Evolutionary conservation across 2,113 vertebrate genomes (phyloP).

Genomic region (Butorides virescens): DNA sequence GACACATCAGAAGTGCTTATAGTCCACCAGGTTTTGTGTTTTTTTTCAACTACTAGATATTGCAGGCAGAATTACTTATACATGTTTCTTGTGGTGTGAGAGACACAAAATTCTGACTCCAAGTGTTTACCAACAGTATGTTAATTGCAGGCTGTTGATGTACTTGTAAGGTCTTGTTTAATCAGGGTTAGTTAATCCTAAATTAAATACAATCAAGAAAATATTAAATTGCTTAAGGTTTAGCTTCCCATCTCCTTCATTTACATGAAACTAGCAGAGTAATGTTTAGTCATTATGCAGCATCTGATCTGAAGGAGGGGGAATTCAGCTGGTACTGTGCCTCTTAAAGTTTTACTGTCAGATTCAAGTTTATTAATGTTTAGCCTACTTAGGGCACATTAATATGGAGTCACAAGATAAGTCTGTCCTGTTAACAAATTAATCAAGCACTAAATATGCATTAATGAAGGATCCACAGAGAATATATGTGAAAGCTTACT

Average conservation of each 20-base stretch:
- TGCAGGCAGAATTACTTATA: not conserved
- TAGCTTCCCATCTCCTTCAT: not conserved
- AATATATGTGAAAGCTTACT: not conserved
- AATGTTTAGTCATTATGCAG: conserved; percentile 20
- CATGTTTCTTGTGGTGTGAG: not conserved
- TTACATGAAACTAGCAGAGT: conserved; percentile 5
- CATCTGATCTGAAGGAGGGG: conserved; percentile 37
- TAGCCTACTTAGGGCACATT: conserved; percentile 5
- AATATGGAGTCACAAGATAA: not conserved
- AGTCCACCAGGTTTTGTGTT: not conserved
- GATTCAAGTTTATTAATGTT: conserved; percentile 28
- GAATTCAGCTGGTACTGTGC: not conserved
- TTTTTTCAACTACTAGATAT: not conserved
- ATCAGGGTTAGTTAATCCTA: conserved; percentile 24
- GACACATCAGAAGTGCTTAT: not conserved
- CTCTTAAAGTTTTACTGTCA: conserved; percentile 30
- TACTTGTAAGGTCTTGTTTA: conserved; percentile 31
- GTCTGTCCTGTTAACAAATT: conserved; percentile 23
- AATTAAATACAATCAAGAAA: conserved; percentile 25
- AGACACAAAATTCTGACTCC: not conserved
- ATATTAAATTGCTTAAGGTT: conserved; percentile 14
- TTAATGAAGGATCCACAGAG: conserved; percentile 1
- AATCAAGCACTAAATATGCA: conserved; percentile 30
- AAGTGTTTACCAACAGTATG: conserved; percentile 5
- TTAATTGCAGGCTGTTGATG: not conserved